Evolutionary conservation across 2,888 invertebrate species (phyloP).

Genomic region (Entomobrya proxima): DNA sequence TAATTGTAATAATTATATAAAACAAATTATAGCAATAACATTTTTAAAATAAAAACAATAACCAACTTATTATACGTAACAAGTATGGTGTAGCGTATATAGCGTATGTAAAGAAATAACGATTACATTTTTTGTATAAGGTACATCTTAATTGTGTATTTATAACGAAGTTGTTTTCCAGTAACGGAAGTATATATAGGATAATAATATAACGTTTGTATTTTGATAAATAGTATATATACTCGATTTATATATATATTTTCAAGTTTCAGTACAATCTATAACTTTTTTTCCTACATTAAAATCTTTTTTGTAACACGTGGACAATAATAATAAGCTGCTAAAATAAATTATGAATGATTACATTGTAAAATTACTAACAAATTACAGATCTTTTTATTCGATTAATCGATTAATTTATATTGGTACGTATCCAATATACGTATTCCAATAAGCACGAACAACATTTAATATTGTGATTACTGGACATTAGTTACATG

Average conservation of each 20-base stretch:
- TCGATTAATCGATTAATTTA: too few species aligned
- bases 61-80: conserved; percentile 15
- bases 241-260: background rate
- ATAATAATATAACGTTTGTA: background rate
- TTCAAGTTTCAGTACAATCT: background rate
- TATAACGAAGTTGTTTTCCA: background rate
- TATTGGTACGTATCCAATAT: background rate
- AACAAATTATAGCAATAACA: conserved; percentile 7
- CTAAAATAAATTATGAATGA: conserved; percentile 2
- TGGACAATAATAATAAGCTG: background rate
- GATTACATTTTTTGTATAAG: background rate
- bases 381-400: conserved; percentile 1
- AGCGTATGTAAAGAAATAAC: conserved; percentile 27
- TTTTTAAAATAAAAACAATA: conserved; percentile 27
- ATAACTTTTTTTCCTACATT: background rate
- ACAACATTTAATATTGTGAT: background rate
- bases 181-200: background rate
- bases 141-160: conserved; percentile 23
- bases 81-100: conserved; percentile 25
- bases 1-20: conserved; percentile 4
- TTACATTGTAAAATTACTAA: background rate
- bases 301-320: background rate
- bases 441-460: background rate
- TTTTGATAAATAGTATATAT: background rate
- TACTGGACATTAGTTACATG: too few species aligned